These are phyloP conservation scores for Gallinago paraguaiae DNA, from an alignment of 2,113 vertebrate species.

Conservation along the genomic window DNA sequence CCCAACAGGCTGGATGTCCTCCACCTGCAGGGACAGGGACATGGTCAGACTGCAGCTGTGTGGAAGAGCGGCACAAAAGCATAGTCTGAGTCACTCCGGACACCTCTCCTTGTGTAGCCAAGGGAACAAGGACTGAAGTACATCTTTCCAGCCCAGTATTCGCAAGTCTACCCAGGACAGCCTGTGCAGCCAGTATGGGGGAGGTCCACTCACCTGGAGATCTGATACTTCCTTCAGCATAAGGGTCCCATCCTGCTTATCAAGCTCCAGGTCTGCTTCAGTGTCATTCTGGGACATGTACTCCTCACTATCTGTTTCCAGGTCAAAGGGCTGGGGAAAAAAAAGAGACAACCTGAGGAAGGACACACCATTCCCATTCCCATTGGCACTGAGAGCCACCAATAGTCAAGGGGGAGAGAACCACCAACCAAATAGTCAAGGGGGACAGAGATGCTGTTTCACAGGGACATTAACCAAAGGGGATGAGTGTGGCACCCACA, in stretches of 20 bases:
- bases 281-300: slow-evolving; percentile 79
- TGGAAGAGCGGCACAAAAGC: not conserved
- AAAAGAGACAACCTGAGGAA: not conserved
- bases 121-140: no score
- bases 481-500: not conserved
- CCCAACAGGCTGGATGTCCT: rapidly evolving
- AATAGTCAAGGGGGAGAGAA: no score
- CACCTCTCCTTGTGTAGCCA: not conserved
- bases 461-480: not conserved
- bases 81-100: rapidly evolving
- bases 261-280: slow-evolving; percentile 78
- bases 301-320: slow-evolving; percentile 79
- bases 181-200: rapidly evolving
- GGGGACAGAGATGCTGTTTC: not conserved
- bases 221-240: slow-evolving; percentile 19
- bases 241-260: not conserved
- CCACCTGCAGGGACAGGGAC: not conserved
- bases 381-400: rapidly evolving
- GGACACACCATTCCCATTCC: not conserved
- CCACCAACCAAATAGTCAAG: no score
- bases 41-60: not conserved
- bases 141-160: not conserved
- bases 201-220: not conserved
- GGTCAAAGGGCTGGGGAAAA: slow-evolving; percentile 64
- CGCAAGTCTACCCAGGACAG: rapidly evolving